A percentile compares a stretch with the other conserved stretches of the same genome.
Evolutionary conservation across 1,140 invertebrate species (phyloP).

Genomic region (Drosophila ananassae): DNA sequence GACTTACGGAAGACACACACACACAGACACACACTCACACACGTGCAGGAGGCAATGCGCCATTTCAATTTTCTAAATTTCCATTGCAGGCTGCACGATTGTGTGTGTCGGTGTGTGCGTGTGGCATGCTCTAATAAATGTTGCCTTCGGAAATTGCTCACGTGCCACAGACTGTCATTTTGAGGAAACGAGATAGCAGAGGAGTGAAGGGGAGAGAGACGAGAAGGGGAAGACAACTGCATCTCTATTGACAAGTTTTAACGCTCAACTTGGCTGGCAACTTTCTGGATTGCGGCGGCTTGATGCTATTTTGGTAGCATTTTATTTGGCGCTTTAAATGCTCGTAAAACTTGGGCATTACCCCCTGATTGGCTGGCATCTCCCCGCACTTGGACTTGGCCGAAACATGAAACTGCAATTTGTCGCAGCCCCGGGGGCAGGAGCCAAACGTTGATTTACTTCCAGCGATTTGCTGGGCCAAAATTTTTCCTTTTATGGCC

Average conservation of each 20-base stretch:
- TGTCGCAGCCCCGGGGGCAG: slow-evolving; percentile 41
- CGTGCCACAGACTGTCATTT: slow-evolving; percentile 27
- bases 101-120: slow-evolving; percentile 10
- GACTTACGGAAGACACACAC: slow-evolving; percentile 1
- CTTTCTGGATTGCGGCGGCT: slow-evolving; percentile 32
- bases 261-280: slow-evolving; percentile 59
- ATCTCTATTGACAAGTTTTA: slow-evolving; percentile 54
- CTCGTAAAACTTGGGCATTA: slow-evolving; percentile 56
- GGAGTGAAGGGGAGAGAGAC: background rate
- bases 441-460: slow-evolving; percentile 47
- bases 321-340: slow-evolving; percentile 63
- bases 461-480: slow-evolving; percentile 43
- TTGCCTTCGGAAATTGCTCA: slow-evolving; percentile 48
- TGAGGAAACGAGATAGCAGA: too few relatives aligned
- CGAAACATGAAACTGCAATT: slow-evolving; percentile 59
- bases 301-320: slow-evolving; percentile 26
- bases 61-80: slow-evolving; percentile 67
- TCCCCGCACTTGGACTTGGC: background rate
- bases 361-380: slow-evolving; percentile 45
- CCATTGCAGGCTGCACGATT: slow-evolving; percentile 25
- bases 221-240: slow-evolving; percentile 16
- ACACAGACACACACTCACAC: slow-evolving; percentile 8
- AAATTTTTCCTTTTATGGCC: slow-evolving; percentile 40
- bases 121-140: slow-evolving; percentile 51
- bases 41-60: slow-evolving; percentile 50